Evolutionary conservation across 2,888 invertebrate genomes (phyloP), one percentile per base, ranked within the genome.

Genomic region (Heliconius ethilla): DNA sequence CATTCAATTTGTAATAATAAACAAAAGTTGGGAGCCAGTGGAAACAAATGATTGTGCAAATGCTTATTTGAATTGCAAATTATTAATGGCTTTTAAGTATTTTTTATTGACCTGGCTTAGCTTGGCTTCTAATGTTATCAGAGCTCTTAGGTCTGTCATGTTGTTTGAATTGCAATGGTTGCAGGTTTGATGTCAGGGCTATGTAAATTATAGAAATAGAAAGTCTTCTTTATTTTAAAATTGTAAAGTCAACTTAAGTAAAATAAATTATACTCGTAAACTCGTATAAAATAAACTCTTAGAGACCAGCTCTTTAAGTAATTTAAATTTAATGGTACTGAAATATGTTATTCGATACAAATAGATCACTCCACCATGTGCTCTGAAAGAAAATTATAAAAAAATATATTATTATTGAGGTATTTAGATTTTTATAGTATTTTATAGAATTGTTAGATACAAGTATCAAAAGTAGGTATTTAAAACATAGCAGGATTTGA

Each of bases 341-440:
- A 73, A 18, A 73, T 75, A 73, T 15, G 51, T 63, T 80, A 78
- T 67, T 77, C 40, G 70, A 73, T 77, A 75, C 66, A 78, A 79
- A 75, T 27, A n/a, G 70, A 81, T 90, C 87, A 94, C 86, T 94
- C 94, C 83, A 94, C 94, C 92, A 94, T 94, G 86, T 94, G 94
- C 80, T 94, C 94, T 94, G 90, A 81, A 82, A 82, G 83, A 82
- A 79, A 78, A 84, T 11, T 15, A 80, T 77, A 27, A 62, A 33
- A 69, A 27, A 55, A 9, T 51, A 59, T n/a, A n/a, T n/a, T n/a
- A n/a, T 69, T 27, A 62, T n/a, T n/a, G 51, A 15, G 1, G 11
- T 22, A n/a, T 10, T 37, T 67, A 3, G 10, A 62, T 25, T 62
- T 62, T 13, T 63, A 63, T 63, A 15, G 10, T 25, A 10, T 15